These are phyloP conservation scores for Ferdinandea cuprea DNA, from an alignment of 2,888 invertebrate species.

Conservation along the genomic window DNA sequence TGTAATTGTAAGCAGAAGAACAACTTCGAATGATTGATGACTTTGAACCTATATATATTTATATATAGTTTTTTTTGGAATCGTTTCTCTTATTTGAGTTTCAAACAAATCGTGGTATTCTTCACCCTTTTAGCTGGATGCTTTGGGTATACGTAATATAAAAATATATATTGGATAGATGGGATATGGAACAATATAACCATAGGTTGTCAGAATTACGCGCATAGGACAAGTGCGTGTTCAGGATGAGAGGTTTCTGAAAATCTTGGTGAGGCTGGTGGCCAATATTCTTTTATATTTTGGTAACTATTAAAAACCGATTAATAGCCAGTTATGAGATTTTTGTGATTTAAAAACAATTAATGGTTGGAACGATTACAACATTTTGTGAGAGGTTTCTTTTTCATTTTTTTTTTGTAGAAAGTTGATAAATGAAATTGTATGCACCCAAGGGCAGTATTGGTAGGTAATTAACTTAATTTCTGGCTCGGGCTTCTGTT, in stretches of 20 bases:
- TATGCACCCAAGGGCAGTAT: conserved; percentile 58
- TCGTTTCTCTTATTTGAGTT: conserved; percentile 40
- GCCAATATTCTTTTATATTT: conserved; percentile 31
- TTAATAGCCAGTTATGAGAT: conserved; percentile 63
- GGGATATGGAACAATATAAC: conserved; percentile 72
- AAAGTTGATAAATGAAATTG: conserved; percentile 71
- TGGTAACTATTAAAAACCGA: conserved; percentile 73
- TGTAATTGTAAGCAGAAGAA: conserved; percentile 68
- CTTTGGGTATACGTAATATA: conserved; percentile 20
- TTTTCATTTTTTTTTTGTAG: conserved; percentile 33
- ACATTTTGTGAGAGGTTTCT: conserved; percentile 53
- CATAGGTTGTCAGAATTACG: conserved; percentile 72
- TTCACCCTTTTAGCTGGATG: conserved; percentile 33
- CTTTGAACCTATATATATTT: conserved; percentile 44
- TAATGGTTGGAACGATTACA: conserved; percentile 67
- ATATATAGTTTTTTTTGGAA: conserved; percentile 37
- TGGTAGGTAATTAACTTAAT: conserved; percentile 63
- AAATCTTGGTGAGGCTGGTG: conserved; percentile 31
- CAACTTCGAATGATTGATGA: conserved; percentile 72
- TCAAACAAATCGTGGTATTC: conserved; percentile 24
- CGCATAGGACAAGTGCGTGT: conserved; percentile 72
- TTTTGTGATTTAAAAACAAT: conserved; percentile 73
- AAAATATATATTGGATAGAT: conserved; percentile 43
- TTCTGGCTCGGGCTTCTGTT: conserved; percentile 67
- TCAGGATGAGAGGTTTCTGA: conserved; percentile 39